Base-by-base conservation (phyloP, 2,113 vertebrate genomes). In the Pterocles orientalis region DNA sequence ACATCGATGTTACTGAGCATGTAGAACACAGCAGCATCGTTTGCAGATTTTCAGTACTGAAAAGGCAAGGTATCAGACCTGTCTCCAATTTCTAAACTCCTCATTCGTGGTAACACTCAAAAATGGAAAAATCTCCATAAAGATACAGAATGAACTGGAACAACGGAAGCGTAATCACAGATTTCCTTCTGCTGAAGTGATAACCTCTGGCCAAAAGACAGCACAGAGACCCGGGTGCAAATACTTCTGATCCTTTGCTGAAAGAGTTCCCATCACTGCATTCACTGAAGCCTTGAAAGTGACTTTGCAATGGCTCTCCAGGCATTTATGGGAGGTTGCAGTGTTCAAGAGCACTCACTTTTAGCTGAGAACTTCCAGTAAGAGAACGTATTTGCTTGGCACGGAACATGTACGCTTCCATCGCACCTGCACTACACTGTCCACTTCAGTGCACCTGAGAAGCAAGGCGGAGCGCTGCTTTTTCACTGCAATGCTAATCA, bases 361-460 rank as follows among this genome's bases (percentile, higher is more conserved):
- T 33, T 10, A 73, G 41, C 18, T 36, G 51, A 48, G 39, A 58
- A 58, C 15, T 65, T 65, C 47, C 28, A 64, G 16, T 20, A 71
- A 54, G 33, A 51, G 50, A 68, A 45, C 5, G 20, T 8, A 18
- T 9, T 9, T 41, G n/a, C 68, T n/a, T 68, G 71, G 33, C 45
- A 56, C 2, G 33, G 57, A 56, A 39, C 3, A 43, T 1, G 6
- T 23, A 11, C 9, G 29, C 25, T 72, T 56, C 53, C 34, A 24
- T 5, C 1, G 20, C 7, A 2, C 20, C 56, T 29, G 15, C 15
- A 17, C 54, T 48, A 3, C 3, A 1, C 3, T 1, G 28, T 18
- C 69, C 77, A 16, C 7, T 29, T 20, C 50, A 41, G 7, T 0
- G 18, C 7, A 29, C 29, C 4, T 3, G n/a, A 70, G 61, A 23